Conservation (phyloP, 2,113 vertebrate species). For the Pogonocichla stellata region DNA sequence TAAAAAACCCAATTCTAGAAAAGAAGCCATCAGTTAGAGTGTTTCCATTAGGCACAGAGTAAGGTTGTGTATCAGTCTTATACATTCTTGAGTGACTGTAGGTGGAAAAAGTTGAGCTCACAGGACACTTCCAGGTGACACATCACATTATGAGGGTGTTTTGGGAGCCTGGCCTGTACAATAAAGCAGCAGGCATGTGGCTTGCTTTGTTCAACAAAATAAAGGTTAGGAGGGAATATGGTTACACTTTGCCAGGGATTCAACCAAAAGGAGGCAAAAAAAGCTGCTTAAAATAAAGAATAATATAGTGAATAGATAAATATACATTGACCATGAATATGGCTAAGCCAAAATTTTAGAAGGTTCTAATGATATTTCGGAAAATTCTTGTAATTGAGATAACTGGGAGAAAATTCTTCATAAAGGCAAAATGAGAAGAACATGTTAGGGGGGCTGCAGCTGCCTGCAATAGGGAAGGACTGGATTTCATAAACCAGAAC, state of each 20-base stretch:
- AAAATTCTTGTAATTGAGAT: neutral
- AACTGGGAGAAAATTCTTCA: neutral
- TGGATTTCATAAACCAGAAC: neutral
- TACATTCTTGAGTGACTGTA: neutral
- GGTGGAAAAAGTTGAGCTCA: neutral
- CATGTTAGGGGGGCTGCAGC: neutral
- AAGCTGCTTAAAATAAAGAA: neutral
- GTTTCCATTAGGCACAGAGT: neutral
- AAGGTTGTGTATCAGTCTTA: neutral
- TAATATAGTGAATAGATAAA: neutral
- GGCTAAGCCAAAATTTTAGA: neutral
- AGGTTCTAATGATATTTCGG: neutral
- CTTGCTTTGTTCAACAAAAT: neutral
- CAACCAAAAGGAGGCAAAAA: neutral
- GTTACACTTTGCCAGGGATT: neutral
- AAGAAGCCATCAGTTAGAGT: neutral
- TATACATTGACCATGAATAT: neutral
- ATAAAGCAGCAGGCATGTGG: neutral
- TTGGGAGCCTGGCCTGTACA: neutral
- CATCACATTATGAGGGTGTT: neutral
- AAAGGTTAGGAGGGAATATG: neutral
- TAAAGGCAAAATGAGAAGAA: neutral
- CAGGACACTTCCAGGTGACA: neutral
- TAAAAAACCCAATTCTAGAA: neutral
- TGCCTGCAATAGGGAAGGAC: neutral